Evolutionary conservation across 2,113 vertebrate genomes (phyloP).

Genomic region (Riparia riparia): DNA sequence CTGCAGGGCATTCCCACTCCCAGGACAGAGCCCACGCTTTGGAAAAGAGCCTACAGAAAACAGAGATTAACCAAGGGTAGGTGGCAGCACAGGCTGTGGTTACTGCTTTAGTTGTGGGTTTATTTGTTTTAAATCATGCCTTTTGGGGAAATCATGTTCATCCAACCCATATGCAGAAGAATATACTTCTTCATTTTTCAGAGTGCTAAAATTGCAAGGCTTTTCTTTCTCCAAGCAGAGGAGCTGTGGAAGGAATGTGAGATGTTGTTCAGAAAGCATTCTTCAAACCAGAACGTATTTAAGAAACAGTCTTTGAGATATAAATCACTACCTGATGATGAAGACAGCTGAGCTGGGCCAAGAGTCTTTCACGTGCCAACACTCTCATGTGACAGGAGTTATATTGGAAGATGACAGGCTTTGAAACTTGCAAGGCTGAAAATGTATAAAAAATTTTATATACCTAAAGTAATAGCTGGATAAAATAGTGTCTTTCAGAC

Average conservation of each 20-base stretch:
- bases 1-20: neutral
- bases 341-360: slow-evolving; percentile 36
- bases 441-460: neutral
- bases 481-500: neutral
- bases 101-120: slow-evolving; percentile 5
- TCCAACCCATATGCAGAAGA: neutral
- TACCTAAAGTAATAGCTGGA: neutral
- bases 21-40: neutral
- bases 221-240: neutral
- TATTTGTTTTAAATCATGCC: slow-evolving; percentile 14
- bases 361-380: neutral
- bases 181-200: neutral
- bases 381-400: neutral
- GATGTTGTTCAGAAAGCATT: slow-evolving; percentile 36
- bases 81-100: slow-evolving; percentile 53
- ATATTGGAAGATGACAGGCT: slow-evolving; percentile 2
- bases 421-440: slow-evolving; percentile 2
- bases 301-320: slow-evolving; percentile 46
- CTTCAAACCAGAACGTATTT: slow-evolving; percentile 49
- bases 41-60: neutral
- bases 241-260: slow-evolving; percentile 32
- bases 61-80: slow-evolving; percentile 34
- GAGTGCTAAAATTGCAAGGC: neutral
- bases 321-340: slow-evolving; percentile 59
- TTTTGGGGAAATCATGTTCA: neutral